Conservation (phyloP, 2,113 vertebrate species). For the Centropus unirufus region DNA sequence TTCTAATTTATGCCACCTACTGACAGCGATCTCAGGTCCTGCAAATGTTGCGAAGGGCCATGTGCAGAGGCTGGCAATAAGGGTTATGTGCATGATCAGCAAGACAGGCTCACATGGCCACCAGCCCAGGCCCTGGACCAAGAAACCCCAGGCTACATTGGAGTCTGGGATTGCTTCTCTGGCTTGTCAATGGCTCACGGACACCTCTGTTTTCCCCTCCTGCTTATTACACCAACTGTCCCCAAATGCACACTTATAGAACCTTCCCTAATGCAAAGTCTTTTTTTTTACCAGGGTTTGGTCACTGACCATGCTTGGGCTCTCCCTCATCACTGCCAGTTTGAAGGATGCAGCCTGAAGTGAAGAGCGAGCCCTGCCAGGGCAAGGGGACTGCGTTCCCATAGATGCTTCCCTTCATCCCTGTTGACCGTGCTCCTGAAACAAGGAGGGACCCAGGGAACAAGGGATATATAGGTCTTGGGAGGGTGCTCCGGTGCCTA, state of each 20-base stretch:
- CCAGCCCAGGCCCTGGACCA: not conserved
- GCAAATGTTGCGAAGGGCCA: not conserved
- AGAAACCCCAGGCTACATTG: accelerated
- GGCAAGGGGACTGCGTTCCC: not conserved
- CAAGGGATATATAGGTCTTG: not conserved
- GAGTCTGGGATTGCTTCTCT: not conserved
- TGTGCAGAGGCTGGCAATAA: too few relatives aligned
- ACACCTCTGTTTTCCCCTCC: not conserved
- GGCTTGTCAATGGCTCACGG: not conserved
- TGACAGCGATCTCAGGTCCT: not conserved
- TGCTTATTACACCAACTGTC: not conserved
- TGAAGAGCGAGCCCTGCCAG: not conserved
- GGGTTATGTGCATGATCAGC: too few relatives aligned
- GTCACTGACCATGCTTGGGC: not conserved
- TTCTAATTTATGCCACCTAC: not conserved
- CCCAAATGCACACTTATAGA: not conserved
- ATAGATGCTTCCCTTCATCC: not conserved
- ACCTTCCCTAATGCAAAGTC: not conserved
- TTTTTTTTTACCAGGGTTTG: not conserved
- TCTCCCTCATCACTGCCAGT: not conserved
- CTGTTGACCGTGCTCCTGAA: not conserved
- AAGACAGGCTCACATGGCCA: not conserved
- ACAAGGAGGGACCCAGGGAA: not conserved
- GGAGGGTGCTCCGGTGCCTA: not conserved
- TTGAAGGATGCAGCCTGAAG: not conserved